Evolutionary conservation across 2,797 vertebrate genomes (phyloP), one percentile per base, ranked within the genome.

Genomic region (Gobio occitaniae): DNA sequence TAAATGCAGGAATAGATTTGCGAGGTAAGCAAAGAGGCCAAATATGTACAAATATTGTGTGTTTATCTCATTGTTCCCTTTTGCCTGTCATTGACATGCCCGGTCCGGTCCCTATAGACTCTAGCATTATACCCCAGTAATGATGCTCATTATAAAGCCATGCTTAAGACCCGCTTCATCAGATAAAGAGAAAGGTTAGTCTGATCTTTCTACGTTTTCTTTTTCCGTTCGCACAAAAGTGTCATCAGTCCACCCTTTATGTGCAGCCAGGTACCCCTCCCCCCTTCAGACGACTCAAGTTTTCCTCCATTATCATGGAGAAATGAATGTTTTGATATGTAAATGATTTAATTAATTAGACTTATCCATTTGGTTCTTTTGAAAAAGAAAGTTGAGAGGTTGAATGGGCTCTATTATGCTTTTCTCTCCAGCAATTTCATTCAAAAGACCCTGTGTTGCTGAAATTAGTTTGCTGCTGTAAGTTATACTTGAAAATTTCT

Each of bases 311-410:
- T 88, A 88, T 88, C 83, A 79, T 61, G 63, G 61, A 87, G 86
- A 88, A 90, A 89, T 82, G 74, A 87, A 83, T 88, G 87, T 89
- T 91, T 91, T 90, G 88, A 90, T 89, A 91, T 91, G 90, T 80
- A 91, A 91, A 91, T 89, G 86, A 86, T 89, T 89, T 87, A 84
- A 90, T 91, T 91, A 90, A 90, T 90, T 90, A 90, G 82, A 88
- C 85, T 84, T 82, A 86, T 89, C 83, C 41, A 72, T 71, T 74
- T 52, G 75, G 82, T 84, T 87, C 78, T 80, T 80, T 68, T 83
- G 61, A 79, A 78, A 86, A 80, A 83, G 78, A 69, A 75, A 77
- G 78, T 84, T 47, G 47, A 86, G 86, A 80, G 87, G 54, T 78
- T 85, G 87, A 89, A 86, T 86, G 36, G 80, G 44, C 65, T 87